Percentiles rank a stretch among this genome's conserved stretches.
These are phyloP conservation scores for Sinocyclocheilus anshuiensis DNA, from an alignment of 2,113 vertebrate genomes.

Conservation along the genomic window DNA sequence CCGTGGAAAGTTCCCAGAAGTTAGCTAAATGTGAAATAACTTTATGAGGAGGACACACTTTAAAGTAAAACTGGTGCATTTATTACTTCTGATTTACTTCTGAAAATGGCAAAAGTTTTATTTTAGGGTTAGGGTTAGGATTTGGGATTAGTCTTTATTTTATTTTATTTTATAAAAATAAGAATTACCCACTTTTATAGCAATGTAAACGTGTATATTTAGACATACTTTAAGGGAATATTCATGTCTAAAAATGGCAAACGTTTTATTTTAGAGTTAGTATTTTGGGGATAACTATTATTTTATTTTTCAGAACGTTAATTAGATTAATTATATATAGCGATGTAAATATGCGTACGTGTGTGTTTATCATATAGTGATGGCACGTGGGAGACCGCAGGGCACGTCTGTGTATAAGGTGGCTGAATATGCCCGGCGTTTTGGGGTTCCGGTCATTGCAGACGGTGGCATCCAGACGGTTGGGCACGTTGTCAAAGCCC, in stretches of 20 bases:
- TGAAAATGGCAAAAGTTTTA: background rate
- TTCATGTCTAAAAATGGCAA: background rate
- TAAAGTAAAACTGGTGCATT: background rate
- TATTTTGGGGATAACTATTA: background rate
- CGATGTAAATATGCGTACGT: background rate
- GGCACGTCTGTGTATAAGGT: conserved; percentile 93
- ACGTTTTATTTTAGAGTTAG: background rate
- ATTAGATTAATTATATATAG: background rate
- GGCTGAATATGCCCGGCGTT: conserved; percentile 88
- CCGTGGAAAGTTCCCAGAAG: no score
- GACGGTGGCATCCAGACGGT: conserved; percentile 85
- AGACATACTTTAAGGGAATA: background rate
- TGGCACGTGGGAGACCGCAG: conserved; percentile 91
- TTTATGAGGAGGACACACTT: background rate
- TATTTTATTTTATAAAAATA: no score
- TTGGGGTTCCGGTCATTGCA: conserved; percentile 90
- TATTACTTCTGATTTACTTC: background rate
- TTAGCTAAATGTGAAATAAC: background rate
- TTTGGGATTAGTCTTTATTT: background rate
- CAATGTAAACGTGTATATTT: no score
- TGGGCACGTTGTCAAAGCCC: conserved; percentile 88
- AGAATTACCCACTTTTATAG: no score
- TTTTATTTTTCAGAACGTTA: background rate
- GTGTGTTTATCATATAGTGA: conserved; percentile 73
- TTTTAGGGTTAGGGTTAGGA: background rate